Percentiles rank a stretch among this genome's conserved stretches.
Conservation (phyloP, 2,888 invertebrate species). For the Carterocephalus palaemon region DNA sequence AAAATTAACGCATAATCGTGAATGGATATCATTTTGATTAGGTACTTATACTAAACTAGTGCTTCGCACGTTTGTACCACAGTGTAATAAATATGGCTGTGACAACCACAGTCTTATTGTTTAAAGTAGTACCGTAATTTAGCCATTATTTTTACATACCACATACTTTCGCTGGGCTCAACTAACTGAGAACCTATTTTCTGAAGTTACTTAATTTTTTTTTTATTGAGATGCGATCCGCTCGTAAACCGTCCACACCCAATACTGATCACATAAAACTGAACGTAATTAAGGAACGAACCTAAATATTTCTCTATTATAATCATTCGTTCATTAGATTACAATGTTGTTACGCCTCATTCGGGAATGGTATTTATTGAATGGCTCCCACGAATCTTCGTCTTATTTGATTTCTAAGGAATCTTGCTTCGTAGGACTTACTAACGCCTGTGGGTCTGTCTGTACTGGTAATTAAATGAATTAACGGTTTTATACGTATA, state of each 20-base stretch:
- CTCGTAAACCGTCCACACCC: constrained; percentile 2
- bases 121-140: no score
- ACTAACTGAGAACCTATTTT: no score
- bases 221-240: neutral
- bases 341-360: constrained; percentile 23
- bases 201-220: no score
- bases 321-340: constrained; percentile 21
- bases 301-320: constrained; percentile 22
- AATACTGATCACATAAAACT: constrained; percentile 19
- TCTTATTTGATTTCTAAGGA: constrained; percentile 19
- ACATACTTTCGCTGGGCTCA: no score
- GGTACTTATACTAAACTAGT: no score
- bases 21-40: no score
- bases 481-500: neutral
- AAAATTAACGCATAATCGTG: no score
- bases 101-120: no score
- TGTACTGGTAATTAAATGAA: constrained; percentile 1
- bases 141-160: no score
- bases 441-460: neutral
- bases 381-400: constrained; percentile 15
- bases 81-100: no score
- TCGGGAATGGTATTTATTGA: constrained; percentile 21
- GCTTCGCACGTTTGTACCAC: no score
- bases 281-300: constrained; percentile 12
- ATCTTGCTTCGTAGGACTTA: constrained; percentile 5